Evolutionary conservation across 2,113 vertebrate species (phyloP).

Genomic region (Pogonocichla stellata): DNA sequence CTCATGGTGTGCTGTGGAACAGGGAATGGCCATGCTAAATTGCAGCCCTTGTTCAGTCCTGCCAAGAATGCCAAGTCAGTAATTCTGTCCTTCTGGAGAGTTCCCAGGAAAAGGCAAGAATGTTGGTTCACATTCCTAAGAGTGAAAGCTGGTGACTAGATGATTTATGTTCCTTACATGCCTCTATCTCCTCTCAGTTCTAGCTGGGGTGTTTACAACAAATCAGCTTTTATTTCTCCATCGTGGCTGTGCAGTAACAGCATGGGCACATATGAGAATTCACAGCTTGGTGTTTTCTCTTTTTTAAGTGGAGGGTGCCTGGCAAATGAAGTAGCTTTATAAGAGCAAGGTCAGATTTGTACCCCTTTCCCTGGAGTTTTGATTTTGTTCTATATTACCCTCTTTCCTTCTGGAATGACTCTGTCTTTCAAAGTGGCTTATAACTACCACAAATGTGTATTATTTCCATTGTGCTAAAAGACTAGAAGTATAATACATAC

Average conservation of each 20-base stretch:
- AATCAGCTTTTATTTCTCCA: neutral
- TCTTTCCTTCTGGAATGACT: neutral
- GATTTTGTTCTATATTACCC: rapidly evolving
- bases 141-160: neutral
- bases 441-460: neutral
- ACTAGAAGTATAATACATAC: neutral
- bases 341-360: neutral
- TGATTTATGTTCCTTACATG: neutral
- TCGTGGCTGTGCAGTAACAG: neutral
- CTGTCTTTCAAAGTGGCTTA: neutral
- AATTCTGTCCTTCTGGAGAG: neutral
- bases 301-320: neutral
- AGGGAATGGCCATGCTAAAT: neutral
- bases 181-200: neutral
- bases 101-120: neutral
- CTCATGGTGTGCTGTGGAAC: neutral
- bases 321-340: neutral
- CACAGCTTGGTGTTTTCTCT: neutral
- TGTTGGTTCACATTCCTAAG: neutral
- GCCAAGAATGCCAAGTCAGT: neutral
- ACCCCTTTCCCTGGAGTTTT: neutral
- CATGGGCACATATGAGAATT: neutral
- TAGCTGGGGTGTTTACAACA: neutral
- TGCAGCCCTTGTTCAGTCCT: neutral
- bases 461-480: neutral